These are phyloP conservation scores for Cephonodes hylas DNA, from an alignment of 2,888 invertebrate genomes.

Conservation along the genomic window DNA sequence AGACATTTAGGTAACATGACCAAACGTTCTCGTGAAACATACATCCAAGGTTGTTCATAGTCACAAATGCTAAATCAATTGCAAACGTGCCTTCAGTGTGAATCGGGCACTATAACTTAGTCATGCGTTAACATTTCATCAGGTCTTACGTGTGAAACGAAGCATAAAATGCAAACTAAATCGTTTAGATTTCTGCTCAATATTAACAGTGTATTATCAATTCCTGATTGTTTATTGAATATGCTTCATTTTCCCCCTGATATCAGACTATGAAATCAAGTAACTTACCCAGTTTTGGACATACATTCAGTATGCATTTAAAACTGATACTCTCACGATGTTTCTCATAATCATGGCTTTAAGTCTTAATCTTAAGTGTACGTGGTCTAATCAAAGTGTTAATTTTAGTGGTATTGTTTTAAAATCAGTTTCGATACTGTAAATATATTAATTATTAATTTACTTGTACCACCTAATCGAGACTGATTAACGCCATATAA, in stretches of 20 bases:
- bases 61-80: conserved; percentile 14
- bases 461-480: conserved; percentile 56
- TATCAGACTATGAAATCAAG: no score
- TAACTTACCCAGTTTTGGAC: not conserved
- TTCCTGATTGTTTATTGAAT: not conserved
- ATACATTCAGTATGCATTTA: not conserved
- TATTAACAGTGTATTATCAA: not conserved
- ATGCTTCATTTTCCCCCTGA: conserved; percentile 11
- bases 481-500: conserved; percentile 72
- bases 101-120: conserved; percentile 10
- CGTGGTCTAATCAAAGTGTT: conserved; percentile 23
- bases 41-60: conserved; percentile 5
- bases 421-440: conserved; percentile 58
- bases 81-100: conserved; percentile 17
- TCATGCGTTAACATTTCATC: conserved; percentile 14
- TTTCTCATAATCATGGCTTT: conserved; percentile 36
- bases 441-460: conserved; percentile 44
- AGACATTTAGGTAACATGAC: conserved; percentile 25
- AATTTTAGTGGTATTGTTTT: conserved; percentile 31
- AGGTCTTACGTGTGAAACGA: conserved; percentile 13
- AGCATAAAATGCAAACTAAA: conserved; percentile 16
- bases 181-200: conserved; percentile 11
- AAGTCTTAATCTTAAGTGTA: conserved; percentile 41
- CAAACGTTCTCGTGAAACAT: conserved; percentile 5
- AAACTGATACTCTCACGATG: not conserved